Evolutionary conservation across 2,888 invertebrate species (phyloP), one percentile per base, ranked within the genome.

Genomic region (Saturnia pavonia): DNA sequence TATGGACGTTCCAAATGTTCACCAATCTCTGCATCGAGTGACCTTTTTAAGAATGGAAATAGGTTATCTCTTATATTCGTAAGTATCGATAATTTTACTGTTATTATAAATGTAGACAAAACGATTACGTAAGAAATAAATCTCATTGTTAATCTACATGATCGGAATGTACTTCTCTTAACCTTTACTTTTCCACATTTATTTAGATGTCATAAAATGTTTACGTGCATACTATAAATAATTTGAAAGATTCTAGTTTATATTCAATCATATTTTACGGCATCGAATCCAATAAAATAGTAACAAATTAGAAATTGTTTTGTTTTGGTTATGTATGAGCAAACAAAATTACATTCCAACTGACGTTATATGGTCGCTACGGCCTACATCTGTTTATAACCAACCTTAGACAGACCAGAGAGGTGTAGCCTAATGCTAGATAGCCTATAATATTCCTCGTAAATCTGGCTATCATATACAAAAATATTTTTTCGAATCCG

Each of bases 21-120:
- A 34, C 19, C 34, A 63, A 67, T 27, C 16, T 74, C 34, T 3
- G 54, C 19, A 14, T 65, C 43, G 54, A 67, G 54, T 6, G 72
- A 66, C 43, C 69, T 71, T 67, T 74, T 54, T 14, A 82, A 40
- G 0, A 78, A 71, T 6, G 77, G 73, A 7, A 76, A 8, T 3
- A 79, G 73, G 75, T 82, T 78, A 1, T 77, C 69, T 65, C 77
- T 79, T 6, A 80, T 45, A 22, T 80, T 73, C 2, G 71, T 43
- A 48, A 79, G 79, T 14, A 81, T 68, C 7, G 79, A 80, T 40
- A 54, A 45, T 54, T 48, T 40, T 66, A 51, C 66, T 25, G 51
- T 16, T 54, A 65, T 11, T 51, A 70, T 19, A 40, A 42, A 70
- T 27, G 65, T 66, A 11, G 25, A 66, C 16, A 66, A 7, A 66